phyloP scores from a whole-genome alignment of 1,140 invertebrate species.

The Trigoniulus corallinus region DNA sequence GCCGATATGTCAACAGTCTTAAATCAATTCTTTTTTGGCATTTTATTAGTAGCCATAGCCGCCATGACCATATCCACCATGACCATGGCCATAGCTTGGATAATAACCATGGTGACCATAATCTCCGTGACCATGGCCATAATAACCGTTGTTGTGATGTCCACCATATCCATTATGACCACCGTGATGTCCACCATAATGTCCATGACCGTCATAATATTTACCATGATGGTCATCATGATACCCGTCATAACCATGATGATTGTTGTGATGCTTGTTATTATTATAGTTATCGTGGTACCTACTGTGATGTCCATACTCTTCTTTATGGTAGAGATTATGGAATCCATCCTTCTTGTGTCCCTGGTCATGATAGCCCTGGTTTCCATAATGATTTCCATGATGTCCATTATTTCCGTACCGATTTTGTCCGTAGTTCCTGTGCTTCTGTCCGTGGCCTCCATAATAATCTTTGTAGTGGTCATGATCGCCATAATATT shows the following conservation, averaged over 20 bases:
- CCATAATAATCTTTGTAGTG: slow-evolving; percentile 12
- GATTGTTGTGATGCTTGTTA: slow-evolving; percentile 13
- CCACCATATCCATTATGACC: neutral
- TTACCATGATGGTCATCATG: slow-evolving; percentile 12
- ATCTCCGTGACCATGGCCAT: slow-evolving; percentile 2
- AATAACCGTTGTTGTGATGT: slow-evolving; percentile 4
- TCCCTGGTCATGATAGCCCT: slow-evolving; percentile 8
- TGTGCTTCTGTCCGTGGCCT: slow-evolving; percentile 9
- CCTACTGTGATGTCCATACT: slow-evolving; percentile 15
- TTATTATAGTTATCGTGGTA: slow-evolving; percentile 15
- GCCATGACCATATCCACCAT: neutral
- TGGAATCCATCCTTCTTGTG: slow-evolving; percentile 15
- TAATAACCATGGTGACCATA: slow-evolving; percentile 5
- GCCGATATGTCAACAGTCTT: neutral
- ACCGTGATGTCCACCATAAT: slow-evolving; percentile 9
- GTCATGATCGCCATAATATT: slow-evolving; percentile 12
- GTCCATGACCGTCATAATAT: slow-evolving; percentile 13
- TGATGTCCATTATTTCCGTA: slow-evolving; percentile 13
- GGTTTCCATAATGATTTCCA: slow-evolving; percentile 5
- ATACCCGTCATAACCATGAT: slow-evolving; percentile 13
- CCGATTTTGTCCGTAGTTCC: slow-evolving; percentile 9
- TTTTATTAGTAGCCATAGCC: neutral
- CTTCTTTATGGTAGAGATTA: slow-evolving; percentile 19
- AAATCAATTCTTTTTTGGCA: no score
- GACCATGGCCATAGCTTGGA: slow-evolving; percentile 1